Evolutionary conservation across 1,140 invertebrate genomes (phyloP).

Genomic region (Trypoxylus dichotomus): DNA sequence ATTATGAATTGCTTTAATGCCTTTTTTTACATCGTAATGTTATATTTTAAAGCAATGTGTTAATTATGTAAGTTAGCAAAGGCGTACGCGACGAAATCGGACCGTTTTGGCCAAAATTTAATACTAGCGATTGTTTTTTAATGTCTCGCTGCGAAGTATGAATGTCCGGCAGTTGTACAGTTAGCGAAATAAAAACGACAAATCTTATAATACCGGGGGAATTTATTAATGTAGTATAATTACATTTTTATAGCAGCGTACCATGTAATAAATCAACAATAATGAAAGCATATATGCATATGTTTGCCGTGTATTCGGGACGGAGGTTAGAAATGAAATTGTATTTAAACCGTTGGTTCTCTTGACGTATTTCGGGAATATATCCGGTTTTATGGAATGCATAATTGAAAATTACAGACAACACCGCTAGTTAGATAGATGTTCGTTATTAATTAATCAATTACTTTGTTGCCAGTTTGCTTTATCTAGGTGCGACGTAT

Average conservation of each 20-base stretch:
- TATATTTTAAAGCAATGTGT: not conserved
- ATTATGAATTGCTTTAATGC: too few species aligned
- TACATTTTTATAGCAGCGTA: conserved; percentile 18
- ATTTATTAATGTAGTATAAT: conserved; percentile 21
- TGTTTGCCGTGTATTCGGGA: not conserved
- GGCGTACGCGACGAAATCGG: not conserved
- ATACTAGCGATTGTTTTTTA: conserved; percentile 6
- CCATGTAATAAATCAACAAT: not conserved
- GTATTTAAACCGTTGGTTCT: not conserved
- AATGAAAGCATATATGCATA: conserved; percentile 11
- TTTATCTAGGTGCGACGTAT: too few species aligned
- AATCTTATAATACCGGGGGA: conserved; percentile 12
- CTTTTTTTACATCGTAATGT: not conserved
- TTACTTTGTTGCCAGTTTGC: too few species aligned
- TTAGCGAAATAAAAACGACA: conserved; percentile 10
- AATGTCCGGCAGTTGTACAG: not conserved
- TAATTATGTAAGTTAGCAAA: not conserved
- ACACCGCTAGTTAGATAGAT: too few species aligned
- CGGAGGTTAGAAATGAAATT: not conserved
- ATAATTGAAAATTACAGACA: too few species aligned
- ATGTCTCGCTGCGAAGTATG: not conserved
- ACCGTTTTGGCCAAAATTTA: not conserved
- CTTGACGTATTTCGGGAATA: too few species aligned
- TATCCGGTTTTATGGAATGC: too few species aligned
- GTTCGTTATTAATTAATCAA: too few species aligned